Conservation (phyloP, 2,888 invertebrate genomes). For the Trichogramma dendrolimi region DNA sequence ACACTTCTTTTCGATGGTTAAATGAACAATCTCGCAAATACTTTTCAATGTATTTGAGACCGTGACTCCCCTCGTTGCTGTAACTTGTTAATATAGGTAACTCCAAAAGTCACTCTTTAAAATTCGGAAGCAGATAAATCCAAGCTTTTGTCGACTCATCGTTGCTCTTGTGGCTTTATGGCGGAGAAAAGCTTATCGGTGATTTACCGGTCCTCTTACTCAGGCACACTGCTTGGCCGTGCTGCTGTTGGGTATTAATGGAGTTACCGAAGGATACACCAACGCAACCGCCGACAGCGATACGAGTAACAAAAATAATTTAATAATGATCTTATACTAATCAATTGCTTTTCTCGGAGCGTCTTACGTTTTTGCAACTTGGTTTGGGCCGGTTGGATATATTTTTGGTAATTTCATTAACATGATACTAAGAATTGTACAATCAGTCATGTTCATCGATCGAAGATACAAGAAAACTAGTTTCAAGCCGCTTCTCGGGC, state of each 20-base stretch:
- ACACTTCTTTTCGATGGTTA: constrained; percentile 55
- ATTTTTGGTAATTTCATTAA: constrained; percentile 94
- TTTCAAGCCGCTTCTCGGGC: constrained; percentile 66
- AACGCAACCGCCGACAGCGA: constrained; percentile 90
- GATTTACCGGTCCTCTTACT: constrained; percentile 72
- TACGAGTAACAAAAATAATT: constrained; percentile 81
- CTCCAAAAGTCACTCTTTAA: constrained; percentile 61
- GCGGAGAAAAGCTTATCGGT: constrained; percentile 75
- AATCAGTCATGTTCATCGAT: constrained; percentile 62
- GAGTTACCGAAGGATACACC: constrained; percentile 93
- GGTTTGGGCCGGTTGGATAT: constrained; percentile 90
- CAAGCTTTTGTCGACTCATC: constrained; percentile 56
- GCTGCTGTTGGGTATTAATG: constrained; percentile 87
- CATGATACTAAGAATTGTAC: constrained; percentile 82
- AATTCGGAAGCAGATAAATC: constrained; percentile 77
- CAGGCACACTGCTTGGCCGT: constrained; percentile 88
- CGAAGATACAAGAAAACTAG: constrained; percentile 65
- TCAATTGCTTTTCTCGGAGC: constrained; percentile 79
- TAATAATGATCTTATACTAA: constrained; percentile 83
- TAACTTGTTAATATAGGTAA: constrained; percentile 61
- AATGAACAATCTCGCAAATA: constrained; percentile 59
- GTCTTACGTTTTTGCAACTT: constrained; percentile 76
- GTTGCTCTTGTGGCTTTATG: constrained; percentile 83
- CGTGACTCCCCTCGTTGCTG: constrained; percentile 62
- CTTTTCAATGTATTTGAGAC: constrained; percentile 69